Base-by-base conservation (phyloP, 1,140 invertebrate species). In the Heliconius melpomene region DNA sequence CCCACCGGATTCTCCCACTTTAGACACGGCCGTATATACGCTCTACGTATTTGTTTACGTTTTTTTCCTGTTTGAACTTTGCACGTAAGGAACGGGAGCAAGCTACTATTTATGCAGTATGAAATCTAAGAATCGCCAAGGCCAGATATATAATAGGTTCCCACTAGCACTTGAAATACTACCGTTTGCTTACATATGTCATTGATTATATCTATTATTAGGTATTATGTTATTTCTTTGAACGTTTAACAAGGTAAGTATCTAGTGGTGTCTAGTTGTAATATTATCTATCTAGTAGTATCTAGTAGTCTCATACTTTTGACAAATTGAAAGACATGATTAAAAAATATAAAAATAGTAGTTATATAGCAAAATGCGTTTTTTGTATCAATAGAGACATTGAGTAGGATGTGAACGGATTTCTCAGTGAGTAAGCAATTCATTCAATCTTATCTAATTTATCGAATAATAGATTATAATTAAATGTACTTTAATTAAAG, bases 1-100 rank as follows among this genome's bases (percentile, higher is more conserved):
- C 86, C 90, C 89, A 87, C 77, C 80, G 91, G 91, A 88, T 87
- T 90, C 87, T 86, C 89, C 91, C 84, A 83, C 78, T 82, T 86
- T 87, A 86, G 83, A 78, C 73, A 88, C 86, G 87, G 82, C 85
- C 78, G 81, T 89, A 88, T 89, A 87, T 89, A 88, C 85, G 85
- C 83, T 84, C 52, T 78, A 77, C 84, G 74, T 75, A 85, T 87
- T 88, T 90, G 87, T 91, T 92, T 91, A 90, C 86, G 85, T 90
- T 91, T 91, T 89, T 91, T 90, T 87, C 84, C 86, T 84, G 80
- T 72, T 87, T 74, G 76, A 52, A 79, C 75, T 86, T 83, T 83
- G 85, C 79, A 77, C 80, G 83, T 79, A 78, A 80, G 77, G 79
- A 85, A 85, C 74, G 76, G 83, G 85, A 89, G 82, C 80, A 84